A percentile compares a stretch with the other conserved stretches of the same genome.
These are phyloP conservation scores for Cossypha polioptera DNA, from an alignment of 2,797 vertebrate species.

Conservation along the genomic window DNA sequence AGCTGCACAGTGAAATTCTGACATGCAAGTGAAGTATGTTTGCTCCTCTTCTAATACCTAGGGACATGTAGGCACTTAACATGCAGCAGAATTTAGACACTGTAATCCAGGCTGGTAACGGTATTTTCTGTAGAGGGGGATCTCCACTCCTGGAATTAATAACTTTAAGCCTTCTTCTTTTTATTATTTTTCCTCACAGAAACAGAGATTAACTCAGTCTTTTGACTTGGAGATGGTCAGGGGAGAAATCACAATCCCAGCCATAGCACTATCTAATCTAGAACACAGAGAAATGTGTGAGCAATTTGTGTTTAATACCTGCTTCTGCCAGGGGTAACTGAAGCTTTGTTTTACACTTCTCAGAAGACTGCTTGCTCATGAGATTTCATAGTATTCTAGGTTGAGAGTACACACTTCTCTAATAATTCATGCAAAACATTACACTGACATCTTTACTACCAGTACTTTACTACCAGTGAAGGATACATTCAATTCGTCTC, in stretches of 20 bases:
- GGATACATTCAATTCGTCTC: background rate
- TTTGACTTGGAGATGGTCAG: background rate
- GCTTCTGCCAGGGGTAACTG: background rate
- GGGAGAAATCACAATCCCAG: background rate
- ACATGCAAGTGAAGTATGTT: background rate
- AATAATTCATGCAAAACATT: background rate
- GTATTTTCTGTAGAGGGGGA: background rate
- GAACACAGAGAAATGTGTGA: background rate
- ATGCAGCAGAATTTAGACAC: background rate
- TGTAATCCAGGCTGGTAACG: background rate
- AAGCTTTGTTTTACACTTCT: background rate
- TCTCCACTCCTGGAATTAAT: background rate
- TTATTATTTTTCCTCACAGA: background rate
- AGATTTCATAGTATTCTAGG: background rate
- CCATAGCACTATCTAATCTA: background rate
- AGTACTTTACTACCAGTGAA: background rate
- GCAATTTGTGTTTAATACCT: background rate
- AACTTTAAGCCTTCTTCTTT: background rate
- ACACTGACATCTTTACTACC: background rate
- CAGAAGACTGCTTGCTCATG: background rate
- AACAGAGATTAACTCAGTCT: background rate
- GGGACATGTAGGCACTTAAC: conserved; percentile 2
- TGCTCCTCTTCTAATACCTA: background rate
- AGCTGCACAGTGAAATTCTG: background rate
- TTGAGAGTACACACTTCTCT: background rate